These are phyloP conservation scores for Strix occidentalis DNA, from an alignment of 2,797 vertebrate species.

Conservation along the genomic window DNA sequence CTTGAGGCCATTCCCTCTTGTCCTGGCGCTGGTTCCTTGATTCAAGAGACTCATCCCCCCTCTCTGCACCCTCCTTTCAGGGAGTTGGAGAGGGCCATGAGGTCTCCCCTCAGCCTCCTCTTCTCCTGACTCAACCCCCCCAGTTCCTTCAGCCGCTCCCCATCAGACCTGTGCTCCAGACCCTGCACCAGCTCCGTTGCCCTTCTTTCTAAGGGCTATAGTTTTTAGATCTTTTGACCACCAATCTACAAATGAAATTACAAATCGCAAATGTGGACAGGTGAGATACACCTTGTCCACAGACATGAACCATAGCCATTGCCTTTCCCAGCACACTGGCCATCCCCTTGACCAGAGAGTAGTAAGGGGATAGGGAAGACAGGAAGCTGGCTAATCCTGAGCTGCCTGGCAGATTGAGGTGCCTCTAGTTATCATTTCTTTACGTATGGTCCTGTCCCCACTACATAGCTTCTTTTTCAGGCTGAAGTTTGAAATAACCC, in stretches of 20 bases:
- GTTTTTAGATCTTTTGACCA: not conserved
- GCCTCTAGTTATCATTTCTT: not conserved
- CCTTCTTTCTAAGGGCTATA: rapidly evolving
- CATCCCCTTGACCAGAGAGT: not conserved
- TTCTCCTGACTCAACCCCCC: too few species aligned
- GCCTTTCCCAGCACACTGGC: not conserved
- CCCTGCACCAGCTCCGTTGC: too few species aligned
- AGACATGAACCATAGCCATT: not conserved
- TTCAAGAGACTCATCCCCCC: too few species aligned
- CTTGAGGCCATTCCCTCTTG: too few species aligned
- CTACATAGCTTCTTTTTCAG: not conserved
- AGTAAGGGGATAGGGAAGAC: not conserved
- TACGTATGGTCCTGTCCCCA: not conserved
- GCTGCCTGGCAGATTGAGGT: not conserved
- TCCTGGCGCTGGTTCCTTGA: too few species aligned
- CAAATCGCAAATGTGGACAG: rapidly evolving
- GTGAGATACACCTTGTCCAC: not conserved
- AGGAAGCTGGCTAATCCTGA: not conserved
- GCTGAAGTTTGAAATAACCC: not conserved
- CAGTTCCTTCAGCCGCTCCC: too few species aligned
- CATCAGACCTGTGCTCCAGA: too few species aligned
- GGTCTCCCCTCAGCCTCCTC: too few species aligned
- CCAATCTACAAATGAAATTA: not conserved
- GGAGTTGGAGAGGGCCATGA: too few species aligned
- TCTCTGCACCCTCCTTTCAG: too few species aligned